phyloP scores from a whole-genome alignment of 2,888 invertebrate species.

The Linnaemya vulpina region DNA sequence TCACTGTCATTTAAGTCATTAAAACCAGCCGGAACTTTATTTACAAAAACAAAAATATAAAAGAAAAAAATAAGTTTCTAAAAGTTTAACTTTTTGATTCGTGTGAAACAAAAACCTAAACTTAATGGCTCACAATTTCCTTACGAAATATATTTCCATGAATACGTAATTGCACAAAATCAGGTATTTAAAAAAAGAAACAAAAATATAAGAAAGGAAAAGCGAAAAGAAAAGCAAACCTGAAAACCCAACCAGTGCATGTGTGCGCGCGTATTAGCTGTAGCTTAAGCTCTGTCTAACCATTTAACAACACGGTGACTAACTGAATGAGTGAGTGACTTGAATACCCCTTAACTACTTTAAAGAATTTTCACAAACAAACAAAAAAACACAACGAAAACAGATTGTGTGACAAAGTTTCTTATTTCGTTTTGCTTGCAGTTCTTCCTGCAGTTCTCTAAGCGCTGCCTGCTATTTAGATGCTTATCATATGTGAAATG shows the following conservation, averaged over 20 bases:
- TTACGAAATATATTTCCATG: conserved; percentile 37
- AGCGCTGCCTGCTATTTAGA: conserved; percentile 51
- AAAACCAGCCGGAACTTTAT: conserved; percentile 12
- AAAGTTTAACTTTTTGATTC: conserved; percentile 29
- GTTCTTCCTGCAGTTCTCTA: conserved; percentile 48
- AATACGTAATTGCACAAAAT: conserved; percentile 58
- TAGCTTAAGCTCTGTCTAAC: conserved; percentile 47
- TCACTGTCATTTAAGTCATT: conserved; percentile 18
- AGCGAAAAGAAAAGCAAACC: conserved; percentile 31
- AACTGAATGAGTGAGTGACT: conserved; percentile 52
- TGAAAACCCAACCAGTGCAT: not conserved
- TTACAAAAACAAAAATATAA: not conserved
- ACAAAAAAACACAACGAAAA: conserved; percentile 16
- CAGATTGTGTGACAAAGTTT: conserved; percentile 63
- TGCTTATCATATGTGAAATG: conserved; percentile 71
- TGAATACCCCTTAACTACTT: conserved; percentile 48
- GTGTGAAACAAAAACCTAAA: conserved; percentile 39
- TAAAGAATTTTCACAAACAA: conserved; percentile 10
- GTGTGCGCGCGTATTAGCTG: conserved; percentile 12
- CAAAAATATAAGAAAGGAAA: not conserved
- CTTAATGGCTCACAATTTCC: conserved; percentile 51
- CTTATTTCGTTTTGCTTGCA: conserved; percentile 46
- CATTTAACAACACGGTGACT: conserved; percentile 46
- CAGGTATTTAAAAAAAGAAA: conserved; percentile 39
- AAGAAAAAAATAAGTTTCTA: conserved; percentile 8